phyloP scores from a whole-genome alignment of 2,888 invertebrate genomes.

The Lapara coniferarum region DNA sequence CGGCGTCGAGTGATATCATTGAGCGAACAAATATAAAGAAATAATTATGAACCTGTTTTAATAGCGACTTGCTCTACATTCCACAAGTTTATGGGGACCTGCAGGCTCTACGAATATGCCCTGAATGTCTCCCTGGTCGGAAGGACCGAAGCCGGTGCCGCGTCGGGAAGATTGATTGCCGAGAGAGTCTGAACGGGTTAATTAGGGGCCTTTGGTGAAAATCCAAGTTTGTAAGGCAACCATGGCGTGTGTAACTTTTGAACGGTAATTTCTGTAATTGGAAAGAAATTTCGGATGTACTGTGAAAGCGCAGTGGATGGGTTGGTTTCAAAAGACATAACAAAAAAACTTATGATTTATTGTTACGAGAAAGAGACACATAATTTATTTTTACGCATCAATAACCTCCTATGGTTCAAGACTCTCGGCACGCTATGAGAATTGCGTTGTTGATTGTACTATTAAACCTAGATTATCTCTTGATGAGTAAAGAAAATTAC shows the following conservation, averaged over 20 bases:
- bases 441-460: too few relatives aligned
- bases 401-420: too few relatives aligned
- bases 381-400: background rate
- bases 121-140: background rate
- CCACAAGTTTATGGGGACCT: background rate
- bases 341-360: background rate
- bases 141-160: slow-evolving; percentile 7
- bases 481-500: too few relatives aligned
- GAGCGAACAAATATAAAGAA: background rate
- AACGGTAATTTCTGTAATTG: slow-evolving; percentile 23
- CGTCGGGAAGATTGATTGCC: slow-evolving; percentile 50
- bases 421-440: too few relatives aligned
- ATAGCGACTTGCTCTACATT: background rate
- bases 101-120: background rate
- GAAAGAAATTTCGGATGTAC: slow-evolving; percentile 10
- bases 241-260: slow-evolving; percentile 14
- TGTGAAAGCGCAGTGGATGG: slow-evolving; percentile 4
- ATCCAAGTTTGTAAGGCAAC: slow-evolving; percentile 9
- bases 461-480: too few relatives aligned
- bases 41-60: too few relatives aligned
- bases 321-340: background rate
- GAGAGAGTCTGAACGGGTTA: slow-evolving; percentile 44
- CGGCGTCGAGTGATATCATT: background rate
- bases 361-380: background rate
- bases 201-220: slow-evolving; percentile 41